Evolutionary conservation across 2,797 vertebrate species (phyloP).

Genomic region (Myotis myotis): DNA sequence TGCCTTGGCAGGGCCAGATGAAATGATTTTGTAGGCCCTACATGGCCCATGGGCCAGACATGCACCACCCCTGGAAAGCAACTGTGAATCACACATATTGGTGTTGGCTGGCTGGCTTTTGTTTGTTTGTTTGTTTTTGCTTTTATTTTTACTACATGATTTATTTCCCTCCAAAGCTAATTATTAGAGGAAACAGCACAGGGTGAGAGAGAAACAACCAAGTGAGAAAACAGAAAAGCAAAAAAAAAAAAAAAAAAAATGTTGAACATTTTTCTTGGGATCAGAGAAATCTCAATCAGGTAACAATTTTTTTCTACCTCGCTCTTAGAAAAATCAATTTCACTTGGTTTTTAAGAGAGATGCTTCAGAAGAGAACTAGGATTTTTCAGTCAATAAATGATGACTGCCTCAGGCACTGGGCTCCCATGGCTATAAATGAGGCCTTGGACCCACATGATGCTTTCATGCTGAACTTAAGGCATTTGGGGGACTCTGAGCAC

Average conservation of each 20-base stretch:
- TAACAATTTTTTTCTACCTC: neutral
- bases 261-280: neutral
- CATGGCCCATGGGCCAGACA: too few relatives aligned
- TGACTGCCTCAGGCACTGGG: neutral
- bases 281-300: neutral
- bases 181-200: neutral
- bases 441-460: accelerated
- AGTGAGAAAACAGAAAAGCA: neutral
- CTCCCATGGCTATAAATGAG: neutral
- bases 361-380: neutral
- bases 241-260: too few relatives aligned
- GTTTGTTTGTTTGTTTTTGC: neutral
- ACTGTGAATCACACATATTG: neutral
- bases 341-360: neutral
- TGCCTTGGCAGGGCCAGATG: too few relatives aligned
- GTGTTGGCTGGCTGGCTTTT: neutral
- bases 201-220: neutral
- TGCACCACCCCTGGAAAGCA: neutral
- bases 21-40: too few relatives aligned
- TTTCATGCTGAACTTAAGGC: neutral
- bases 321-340: neutral
- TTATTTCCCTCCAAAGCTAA: constrained; percentile 28
- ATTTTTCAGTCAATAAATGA: neutral
- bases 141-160: neutral
- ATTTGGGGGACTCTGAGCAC: neutral